These are phyloP conservation scores for Alcedo atthis DNA, from an alignment of 2,797 vertebrate species.

Conservation along the genomic window DNA sequence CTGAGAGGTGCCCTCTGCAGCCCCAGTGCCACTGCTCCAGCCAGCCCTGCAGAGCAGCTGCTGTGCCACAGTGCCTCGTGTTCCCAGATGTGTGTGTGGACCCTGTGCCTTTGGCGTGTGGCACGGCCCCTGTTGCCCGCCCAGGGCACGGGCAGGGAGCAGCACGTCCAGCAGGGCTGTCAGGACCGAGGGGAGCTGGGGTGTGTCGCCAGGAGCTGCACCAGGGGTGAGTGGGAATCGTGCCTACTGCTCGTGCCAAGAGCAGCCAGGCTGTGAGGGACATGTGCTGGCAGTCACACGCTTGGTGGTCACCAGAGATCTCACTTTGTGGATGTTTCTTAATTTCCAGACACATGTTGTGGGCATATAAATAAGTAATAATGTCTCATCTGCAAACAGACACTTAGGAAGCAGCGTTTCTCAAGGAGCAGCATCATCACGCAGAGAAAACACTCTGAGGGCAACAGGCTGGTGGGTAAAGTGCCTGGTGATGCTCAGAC, in stretches of 20 bases:
- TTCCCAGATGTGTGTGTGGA: fast-evolving
- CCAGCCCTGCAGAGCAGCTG: fast-evolving
- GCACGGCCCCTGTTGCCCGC: neutral
- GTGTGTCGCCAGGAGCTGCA: neutral
- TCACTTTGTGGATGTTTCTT: neutral
- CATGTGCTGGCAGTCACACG: fast-evolving
- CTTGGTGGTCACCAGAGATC: neutral
- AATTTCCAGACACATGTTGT: neutral
- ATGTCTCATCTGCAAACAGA: neutral
- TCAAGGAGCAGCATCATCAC: neutral
- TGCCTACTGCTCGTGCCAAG: neutral
- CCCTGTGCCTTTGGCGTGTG: fast-evolving
- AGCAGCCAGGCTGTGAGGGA: neutral
- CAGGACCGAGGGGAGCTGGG: neutral
- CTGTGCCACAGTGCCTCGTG: fast-evolving
- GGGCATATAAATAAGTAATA: neutral
- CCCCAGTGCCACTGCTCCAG: fast-evolving
- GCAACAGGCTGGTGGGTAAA: neutral
- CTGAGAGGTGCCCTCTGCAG: neutral
- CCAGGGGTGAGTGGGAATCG: neutral
- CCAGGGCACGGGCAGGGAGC: fast-evolving
- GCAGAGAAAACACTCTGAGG: neutral
- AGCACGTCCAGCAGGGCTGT: no score
- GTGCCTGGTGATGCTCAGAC: neutral
- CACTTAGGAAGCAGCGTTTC: neutral